These are phyloP conservation scores for Mimachlamys varia DNA, from an alignment of 2,888 invertebrate genomes.

Conservation along the genomic window DNA sequence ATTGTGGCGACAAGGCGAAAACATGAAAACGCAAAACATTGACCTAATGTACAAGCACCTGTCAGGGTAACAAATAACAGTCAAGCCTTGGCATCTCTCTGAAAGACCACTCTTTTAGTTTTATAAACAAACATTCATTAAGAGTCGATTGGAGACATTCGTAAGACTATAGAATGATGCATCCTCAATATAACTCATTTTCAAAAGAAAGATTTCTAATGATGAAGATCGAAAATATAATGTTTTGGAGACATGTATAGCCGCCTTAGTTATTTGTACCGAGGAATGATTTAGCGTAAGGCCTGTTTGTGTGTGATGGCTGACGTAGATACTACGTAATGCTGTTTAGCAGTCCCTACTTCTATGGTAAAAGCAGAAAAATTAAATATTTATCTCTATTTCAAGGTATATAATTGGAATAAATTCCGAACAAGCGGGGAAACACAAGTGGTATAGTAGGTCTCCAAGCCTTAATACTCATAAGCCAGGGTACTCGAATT, in stretches of 20 bases:
- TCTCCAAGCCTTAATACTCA: background rate
- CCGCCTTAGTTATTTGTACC: background rate
- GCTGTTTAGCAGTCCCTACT: background rate
- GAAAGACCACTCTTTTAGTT: too few species aligned
- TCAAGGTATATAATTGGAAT: background rate
- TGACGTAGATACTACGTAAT: background rate
- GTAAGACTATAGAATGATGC: background rate
- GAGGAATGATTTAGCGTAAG: background rate
- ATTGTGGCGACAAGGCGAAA: too few species aligned
- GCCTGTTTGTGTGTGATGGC: background rate
- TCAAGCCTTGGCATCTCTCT: background rate
- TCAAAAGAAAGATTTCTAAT: conserved; percentile 2
- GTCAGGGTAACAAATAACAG: too few species aligned
- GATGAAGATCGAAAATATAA: background rate
- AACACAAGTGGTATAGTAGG: background rate
- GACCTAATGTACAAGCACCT: too few species aligned
- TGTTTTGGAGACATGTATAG: background rate
- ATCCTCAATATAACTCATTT: background rate
- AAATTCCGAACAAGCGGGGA: background rate
- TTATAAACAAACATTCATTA: background rate
- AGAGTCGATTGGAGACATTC: background rate
- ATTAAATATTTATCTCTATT: background rate
- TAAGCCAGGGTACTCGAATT: background rate
- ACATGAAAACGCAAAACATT: too few species aligned
- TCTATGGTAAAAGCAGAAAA: background rate